Evolutionary conservation across 2,113 vertebrate genomes (phyloP), one percentile per base, ranked within the genome.

Genomic region (Tretioscincus oriximinensis): DNA sequence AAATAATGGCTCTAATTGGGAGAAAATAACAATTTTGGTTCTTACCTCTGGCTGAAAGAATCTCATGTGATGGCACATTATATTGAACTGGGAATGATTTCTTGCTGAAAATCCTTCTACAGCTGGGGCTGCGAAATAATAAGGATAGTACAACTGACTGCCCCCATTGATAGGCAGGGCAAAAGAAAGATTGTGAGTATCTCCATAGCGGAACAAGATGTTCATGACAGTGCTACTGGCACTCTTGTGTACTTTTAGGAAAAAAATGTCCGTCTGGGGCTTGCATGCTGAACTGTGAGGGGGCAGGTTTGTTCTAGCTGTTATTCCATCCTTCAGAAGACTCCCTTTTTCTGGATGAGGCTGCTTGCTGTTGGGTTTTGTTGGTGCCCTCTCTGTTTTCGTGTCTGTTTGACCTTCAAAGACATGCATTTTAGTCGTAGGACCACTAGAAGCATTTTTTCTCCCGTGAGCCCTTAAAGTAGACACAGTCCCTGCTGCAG

Each of bases 61-160:
- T 2, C 96, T 92, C 97, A 97, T 95, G 87, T 97, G 96, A 88
- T 97, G 97, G 90, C 97, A 97, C 89, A 97, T 93, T 87, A 97
- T 96, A 93, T 97, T 91, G 85, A 95, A 97, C 1, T 45, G 76
- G 8, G 1, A 92, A 16, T 88, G 73, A 0, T 58, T 85, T 21
- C 1, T 21, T 0, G 84, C 83, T 21, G 75, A 85, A 80, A 95
- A 91, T 28, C 94, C 95, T 73, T 96, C 89, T 69, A 97, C 96
- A 0, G 93, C 95, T n/a, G 70, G 82, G 0, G 96, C 90, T 18
- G 86, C n/a, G 85, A 97, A 97, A 81, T 89, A 92, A 2, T 8
- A 4, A 0, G 97, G 96, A 86, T 97, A 97, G 84, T 60, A 94
- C 71, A 97, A 87, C 88, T 97, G 96, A 76, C 81, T 93, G 72